Evolutionary conservation across 2,797 vertebrate species (phyloP).

Genomic region (Thripadectes ignobilis): DNA sequence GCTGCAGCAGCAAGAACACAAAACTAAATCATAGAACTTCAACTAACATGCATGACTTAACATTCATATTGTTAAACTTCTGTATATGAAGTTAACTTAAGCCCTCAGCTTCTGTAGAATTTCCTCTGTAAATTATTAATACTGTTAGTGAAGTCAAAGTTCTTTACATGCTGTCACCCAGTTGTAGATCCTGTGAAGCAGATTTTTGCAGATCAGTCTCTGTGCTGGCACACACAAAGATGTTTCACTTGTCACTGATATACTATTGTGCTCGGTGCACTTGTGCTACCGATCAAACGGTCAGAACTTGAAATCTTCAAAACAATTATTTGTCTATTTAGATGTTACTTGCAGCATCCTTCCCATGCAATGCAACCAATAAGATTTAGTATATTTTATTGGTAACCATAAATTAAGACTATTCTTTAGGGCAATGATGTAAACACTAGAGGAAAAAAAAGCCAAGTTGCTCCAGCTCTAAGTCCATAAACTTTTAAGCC

Average conservation of each 20-base stretch:
- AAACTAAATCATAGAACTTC: background rate
- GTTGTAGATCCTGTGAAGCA: background rate
- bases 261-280: background rate
- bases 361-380: background rate
- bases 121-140: background rate
- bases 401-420: background rate
- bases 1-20: background rate
- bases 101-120: background rate
- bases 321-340: background rate
- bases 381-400: background rate
- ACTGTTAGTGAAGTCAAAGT: background rate
- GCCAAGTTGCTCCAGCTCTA: background rate
- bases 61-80: background rate
- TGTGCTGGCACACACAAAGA: background rate
- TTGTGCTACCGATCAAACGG: background rate
- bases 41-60: background rate
- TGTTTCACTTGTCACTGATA: background rate
- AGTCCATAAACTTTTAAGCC: background rate
- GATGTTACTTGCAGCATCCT: background rate
- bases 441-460: background rate
- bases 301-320: background rate
- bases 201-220: background rate
- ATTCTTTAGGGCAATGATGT: background rate
- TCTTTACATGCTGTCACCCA: background rate
- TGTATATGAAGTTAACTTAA: background rate